Conservation (phyloP, 2,113 vertebrate genomes). For the Oryzias curvinotus region DNA sequence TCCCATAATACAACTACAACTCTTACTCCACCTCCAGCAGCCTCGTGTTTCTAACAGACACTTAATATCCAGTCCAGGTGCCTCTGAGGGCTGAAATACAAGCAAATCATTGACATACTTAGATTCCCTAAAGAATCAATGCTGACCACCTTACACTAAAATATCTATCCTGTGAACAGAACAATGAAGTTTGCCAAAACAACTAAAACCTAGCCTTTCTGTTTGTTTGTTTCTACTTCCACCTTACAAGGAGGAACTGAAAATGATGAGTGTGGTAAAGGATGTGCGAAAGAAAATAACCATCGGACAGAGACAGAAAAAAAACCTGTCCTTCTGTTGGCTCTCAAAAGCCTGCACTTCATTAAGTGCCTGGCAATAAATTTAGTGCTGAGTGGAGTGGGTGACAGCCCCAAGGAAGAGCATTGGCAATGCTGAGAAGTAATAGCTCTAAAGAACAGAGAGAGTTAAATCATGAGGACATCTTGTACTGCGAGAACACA, state of each 20-base stretch:
- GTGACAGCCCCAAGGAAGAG: background rate
- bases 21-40: background rate
- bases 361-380: constrained; percentile 10
- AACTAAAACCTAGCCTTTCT: background rate
- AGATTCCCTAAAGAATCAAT: no score
- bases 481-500: constrained; percentile 5
- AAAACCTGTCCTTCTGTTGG: background rate
- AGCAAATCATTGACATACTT: background rate
- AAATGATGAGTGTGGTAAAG: constrained; percentile 23
- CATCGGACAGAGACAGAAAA: background rate
- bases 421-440: background rate
- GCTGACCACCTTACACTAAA: no score
- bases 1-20: no score
- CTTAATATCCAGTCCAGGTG: constrained; percentile 16
- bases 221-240: constrained; percentile 9
- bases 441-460: background rate
- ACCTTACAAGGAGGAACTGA: constrained; percentile 28
- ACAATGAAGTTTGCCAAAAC: background rate
- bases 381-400: background rate
- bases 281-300: constrained; percentile 4
- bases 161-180: background rate
- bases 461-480: constrained; percentile 1
- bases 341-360: background rate
- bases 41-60: constrained; percentile 38
- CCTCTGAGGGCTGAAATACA: constrained; percentile 31